These are phyloP conservation scores for Calephelis perditalis DNA, from an alignment of 2,888 invertebrate species.

Conservation along the genomic window DNA sequence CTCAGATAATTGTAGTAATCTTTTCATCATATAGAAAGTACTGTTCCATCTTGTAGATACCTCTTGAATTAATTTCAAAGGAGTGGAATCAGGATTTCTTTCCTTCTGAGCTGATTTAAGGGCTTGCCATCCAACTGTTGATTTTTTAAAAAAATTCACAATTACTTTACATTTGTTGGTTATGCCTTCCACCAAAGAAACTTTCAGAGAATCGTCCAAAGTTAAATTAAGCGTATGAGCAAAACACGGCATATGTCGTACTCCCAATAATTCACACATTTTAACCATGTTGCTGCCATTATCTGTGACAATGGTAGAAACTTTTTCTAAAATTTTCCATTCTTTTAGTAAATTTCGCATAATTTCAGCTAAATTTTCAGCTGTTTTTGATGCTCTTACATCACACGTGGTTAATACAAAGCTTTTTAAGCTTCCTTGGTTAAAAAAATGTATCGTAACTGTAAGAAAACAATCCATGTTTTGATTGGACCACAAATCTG, in stretches of 20 bases:
- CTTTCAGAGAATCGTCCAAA: slow-evolving; percentile 6
- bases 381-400: background rate
- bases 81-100: slow-evolving; percentile 4
- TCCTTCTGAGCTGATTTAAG: slow-evolving; percentile 8
- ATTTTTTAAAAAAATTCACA: slow-evolving; percentile 12
- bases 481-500: no score
- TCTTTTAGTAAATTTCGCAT: background rate
- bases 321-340: slow-evolving; percentile 7
- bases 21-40: slow-evolving; percentile 4
- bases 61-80: slow-evolving; percentile 7
- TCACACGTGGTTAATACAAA: background rate
- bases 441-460: no score
- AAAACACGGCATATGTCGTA: slow-evolving; percentile 13
- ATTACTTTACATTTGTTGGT: slow-evolving; percentile 10
- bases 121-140: background rate
- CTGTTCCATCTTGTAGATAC: slow-evolving; percentile 11
- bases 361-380: background rate
- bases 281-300: slow-evolving; percentile 12
- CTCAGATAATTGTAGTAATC: slow-evolving; percentile 18
- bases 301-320: slow-evolving; percentile 8
- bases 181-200: background rate
- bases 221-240: slow-evolving; percentile 14
- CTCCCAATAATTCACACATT: slow-evolving; percentile 7
- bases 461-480: no score
- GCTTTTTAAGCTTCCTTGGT: background rate